Percentiles rank a stretch among this genome's conserved stretches.
These are phyloP conservation scores for Pangasius larnaudii DNA, from an alignment of 2,797 vertebrate genomes.

Conservation along the genomic window DNA sequence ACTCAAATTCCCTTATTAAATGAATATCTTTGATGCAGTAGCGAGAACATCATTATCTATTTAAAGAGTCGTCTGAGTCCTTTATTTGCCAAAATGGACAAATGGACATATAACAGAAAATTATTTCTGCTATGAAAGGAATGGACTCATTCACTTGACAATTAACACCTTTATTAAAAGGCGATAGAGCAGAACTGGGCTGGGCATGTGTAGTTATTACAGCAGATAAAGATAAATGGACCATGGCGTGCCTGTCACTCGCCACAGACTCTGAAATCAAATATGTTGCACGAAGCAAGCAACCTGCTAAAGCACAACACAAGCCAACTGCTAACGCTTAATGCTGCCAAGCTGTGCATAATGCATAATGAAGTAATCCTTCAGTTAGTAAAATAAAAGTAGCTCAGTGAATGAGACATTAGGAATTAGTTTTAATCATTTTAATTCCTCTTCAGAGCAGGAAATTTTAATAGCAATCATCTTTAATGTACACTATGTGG, in stretches of 20 bases:
- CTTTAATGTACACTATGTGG: not conserved
- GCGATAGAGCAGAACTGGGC: constrained; percentile 27
- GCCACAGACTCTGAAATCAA: constrained; percentile 13
- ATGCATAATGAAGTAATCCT: not conserved
- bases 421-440: not conserved
- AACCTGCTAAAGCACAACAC: constrained; percentile 18
- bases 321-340: not conserved
- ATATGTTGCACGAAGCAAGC: not conserved
- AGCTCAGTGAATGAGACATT: not conserved
- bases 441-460: no score
- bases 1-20: constrained; percentile 63
- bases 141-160: constrained; percentile 7
- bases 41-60: constrained; percentile 57
- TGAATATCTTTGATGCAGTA: constrained; percentile 58
- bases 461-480: not conserved
- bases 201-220: constrained; percentile 18
- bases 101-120: constrained; percentile 33
- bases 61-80: constrained; percentile 50
- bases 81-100: constrained; percentile 45
- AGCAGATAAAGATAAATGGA: constrained; percentile 28
- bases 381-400: not conserved
- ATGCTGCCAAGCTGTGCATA: constrained; percentile 22
- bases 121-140: constrained; percentile 4
- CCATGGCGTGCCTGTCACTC: not conserved
- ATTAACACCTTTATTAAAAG: constrained; percentile 46